A percentile compares a stretch with the other conserved stretches of the same genome.
These are phyloP conservation scores for Perizoma affinitatum DNA, from an alignment of 2,888 invertebrate genomes.

Conservation along the genomic window DNA sequence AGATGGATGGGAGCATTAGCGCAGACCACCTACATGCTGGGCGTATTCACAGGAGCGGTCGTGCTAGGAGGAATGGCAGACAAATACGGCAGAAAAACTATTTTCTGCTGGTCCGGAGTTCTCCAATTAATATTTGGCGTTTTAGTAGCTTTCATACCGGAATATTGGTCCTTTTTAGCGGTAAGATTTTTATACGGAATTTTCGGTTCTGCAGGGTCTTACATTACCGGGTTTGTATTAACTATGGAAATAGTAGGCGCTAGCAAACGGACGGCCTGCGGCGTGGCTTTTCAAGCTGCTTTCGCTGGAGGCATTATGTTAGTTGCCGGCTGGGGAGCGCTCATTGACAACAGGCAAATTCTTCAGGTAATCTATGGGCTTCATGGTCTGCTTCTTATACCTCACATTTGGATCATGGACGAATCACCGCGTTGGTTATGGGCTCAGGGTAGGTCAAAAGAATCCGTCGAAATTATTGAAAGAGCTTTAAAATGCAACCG, in stretches of 20 bases:
- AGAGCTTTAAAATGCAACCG: conserved; percentile 90
- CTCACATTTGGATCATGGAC: conserved; percentile 94
- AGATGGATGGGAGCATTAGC: conserved; percentile 93
- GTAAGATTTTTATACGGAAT: conserved; percentile 90
- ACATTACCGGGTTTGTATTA: conserved; percentile 87
- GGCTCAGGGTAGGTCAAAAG: conserved; percentile 90
- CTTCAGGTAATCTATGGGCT: conserved; percentile 92
- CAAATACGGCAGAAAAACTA: conserved; percentile 91
- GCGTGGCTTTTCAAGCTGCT: conserved; percentile 90
- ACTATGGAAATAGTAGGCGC: conserved; percentile 94
- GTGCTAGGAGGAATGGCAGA: conserved; percentile 92
- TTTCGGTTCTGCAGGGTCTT: conserved; percentile 92
- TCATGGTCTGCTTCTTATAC: conserved; percentile 88
- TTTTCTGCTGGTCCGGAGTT: conserved; percentile 92
- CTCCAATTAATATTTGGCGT: conserved; percentile 89
- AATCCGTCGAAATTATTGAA: conserved; percentile 89
- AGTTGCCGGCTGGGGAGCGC: conserved; percentile 92
- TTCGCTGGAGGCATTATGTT: conserved; percentile 93
- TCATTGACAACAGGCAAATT: conserved; percentile 88
- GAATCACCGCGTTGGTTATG: conserved; percentile 95
- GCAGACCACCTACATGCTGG: conserved; percentile 92
- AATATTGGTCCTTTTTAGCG: conserved; percentile 89
- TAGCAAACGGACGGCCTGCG: conserved; percentile 90
- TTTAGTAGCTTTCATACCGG: conserved; percentile 90
- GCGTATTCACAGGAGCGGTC: conserved; percentile 93